Evolutionary conservation across 1,140 invertebrate species (phyloP).

Genomic region (Maconellicoccus hirsutus): DNA sequence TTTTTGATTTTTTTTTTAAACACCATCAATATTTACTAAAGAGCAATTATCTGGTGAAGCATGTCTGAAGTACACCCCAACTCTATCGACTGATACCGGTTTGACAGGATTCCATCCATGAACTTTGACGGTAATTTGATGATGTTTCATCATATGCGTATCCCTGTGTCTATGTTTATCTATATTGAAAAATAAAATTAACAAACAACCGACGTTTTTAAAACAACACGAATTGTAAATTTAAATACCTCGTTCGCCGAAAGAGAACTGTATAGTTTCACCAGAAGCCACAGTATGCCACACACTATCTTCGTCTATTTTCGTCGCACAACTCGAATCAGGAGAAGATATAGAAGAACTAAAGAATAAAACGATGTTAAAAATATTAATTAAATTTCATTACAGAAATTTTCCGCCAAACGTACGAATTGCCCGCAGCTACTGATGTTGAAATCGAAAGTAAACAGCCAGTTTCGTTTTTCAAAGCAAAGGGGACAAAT

Average conservation of each 20-base stretch:
- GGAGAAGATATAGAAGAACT: not conserved
- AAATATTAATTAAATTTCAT: not conserved
- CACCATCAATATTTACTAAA: conserved; percentile 13
- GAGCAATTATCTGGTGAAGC: conserved; percentile 42
- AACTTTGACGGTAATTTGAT: conserved; percentile 76
- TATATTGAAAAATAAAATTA: not conserved
- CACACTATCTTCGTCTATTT: conserved; percentile 38
- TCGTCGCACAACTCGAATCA: not conserved
- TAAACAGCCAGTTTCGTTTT: conserved; percentile 75
- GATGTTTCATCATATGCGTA: conserved; percentile 64
- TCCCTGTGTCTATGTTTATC: conserved; percentile 52
- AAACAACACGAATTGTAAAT: too few species aligned
- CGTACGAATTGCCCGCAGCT: not conserved
- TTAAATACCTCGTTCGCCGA: conserved; percentile 54
- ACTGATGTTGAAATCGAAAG: conserved; percentile 44
- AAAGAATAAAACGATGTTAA: not conserved
- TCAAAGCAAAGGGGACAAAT: conserved; percentile 83
- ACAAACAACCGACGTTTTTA: too few species aligned
- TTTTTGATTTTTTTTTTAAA: not conserved
- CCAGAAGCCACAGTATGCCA: conserved; percentile 60
- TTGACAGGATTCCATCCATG: conserved; percentile 78
- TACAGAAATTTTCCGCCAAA: too few species aligned
- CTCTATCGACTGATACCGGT: conserved; percentile 87
- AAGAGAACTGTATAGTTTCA: conserved; percentile 65
- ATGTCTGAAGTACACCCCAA: conserved; percentile 84